These are phyloP conservation scores for Altica lythri DNA, from an alignment of 2,888 invertebrate genomes.

Conservation along the genomic window DNA sequence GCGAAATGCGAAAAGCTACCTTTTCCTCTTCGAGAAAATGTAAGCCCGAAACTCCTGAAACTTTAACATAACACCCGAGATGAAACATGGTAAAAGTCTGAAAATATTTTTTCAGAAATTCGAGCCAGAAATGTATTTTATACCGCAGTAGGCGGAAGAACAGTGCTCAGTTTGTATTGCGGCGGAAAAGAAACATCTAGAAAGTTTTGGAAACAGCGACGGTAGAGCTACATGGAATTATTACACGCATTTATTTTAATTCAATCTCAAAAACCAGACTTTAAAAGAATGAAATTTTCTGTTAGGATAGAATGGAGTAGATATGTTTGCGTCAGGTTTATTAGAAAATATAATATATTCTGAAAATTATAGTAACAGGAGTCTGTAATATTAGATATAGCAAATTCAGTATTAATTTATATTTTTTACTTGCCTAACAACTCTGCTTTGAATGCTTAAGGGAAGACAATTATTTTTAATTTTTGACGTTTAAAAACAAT, in stretches of 20 bases:
- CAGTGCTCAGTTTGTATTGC: constrained; percentile 15
- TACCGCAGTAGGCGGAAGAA: constrained; percentile 18
- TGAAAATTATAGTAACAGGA: no score
- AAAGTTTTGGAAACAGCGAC: constrained; percentile 11
- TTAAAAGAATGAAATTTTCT: neutral
- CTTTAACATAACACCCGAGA: constrained; percentile 26
- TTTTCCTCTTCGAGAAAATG: constrained; percentile 16
- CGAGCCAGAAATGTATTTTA: constrained; percentile 23
- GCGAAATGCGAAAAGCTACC: constrained; percentile 10
- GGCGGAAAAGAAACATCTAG: constrained; percentile 22
- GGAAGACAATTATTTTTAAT: no score
- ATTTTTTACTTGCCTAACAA: no score
- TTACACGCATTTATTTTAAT: constrained; percentile 25
- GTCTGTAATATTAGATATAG: no score
- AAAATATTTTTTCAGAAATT: constrained; percentile 24
- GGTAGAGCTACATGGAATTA: constrained; percentile 18
- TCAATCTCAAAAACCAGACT: constrained; percentile 13
- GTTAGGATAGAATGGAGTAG: neutral
- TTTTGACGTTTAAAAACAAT: no score
- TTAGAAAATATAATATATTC: no score
- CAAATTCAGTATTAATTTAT: no score
- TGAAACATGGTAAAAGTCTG: constrained; percentile 26
- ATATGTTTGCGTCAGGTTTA: no score
- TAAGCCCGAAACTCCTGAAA: constrained; percentile 24
- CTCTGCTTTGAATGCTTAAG: no score